A percentile compares a stretch with the other conserved stretches of the same genome.
phyloP scores from a whole-genome alignment of 2,888 invertebrate genomes.

The Morinoia aosen region DNA sequence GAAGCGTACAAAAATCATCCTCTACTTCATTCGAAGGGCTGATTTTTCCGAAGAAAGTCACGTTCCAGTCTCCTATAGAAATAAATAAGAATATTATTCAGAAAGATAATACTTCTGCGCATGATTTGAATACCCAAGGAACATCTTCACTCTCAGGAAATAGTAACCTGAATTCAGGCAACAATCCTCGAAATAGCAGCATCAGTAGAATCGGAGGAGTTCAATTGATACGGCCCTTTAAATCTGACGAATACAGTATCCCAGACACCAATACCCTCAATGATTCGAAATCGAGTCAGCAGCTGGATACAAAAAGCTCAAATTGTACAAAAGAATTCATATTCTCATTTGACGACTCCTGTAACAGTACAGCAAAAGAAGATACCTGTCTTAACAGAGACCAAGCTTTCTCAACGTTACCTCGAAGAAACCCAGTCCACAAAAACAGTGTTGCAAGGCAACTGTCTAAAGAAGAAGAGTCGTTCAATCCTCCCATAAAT shows the following conservation, averaged over 20 bases:
- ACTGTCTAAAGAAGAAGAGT: not conserved
- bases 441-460: slow-evolving; percentile 27
- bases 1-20: slow-evolving; percentile 6
- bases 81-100: not conserved
- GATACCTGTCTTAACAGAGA: not conserved
- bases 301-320: not conserved
- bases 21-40: slow-evolving; percentile 8
- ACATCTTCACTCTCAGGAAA: not conserved
- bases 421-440: not conserved
- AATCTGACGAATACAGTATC: not conserved
- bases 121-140: not conserved
- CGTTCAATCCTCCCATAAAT: not conserved
- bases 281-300: not conserved
- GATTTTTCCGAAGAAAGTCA: not conserved
- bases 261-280: not conserved
- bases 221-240: not conserved
- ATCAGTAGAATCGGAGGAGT: slow-evolving; percentile 7
- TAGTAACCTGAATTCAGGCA: not conserved
- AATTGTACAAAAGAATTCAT: not conserved
- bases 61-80: not conserved
- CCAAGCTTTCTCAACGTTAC: not conserved
- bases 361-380: not conserved
- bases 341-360: not conserved
- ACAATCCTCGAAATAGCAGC: not conserved
- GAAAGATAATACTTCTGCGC: not conserved